Evolutionary conservation across 2,113 vertebrate genomes (phyloP), one percentile per base, ranked within the genome.

Genomic region (Chaetura pelagica): DNA sequence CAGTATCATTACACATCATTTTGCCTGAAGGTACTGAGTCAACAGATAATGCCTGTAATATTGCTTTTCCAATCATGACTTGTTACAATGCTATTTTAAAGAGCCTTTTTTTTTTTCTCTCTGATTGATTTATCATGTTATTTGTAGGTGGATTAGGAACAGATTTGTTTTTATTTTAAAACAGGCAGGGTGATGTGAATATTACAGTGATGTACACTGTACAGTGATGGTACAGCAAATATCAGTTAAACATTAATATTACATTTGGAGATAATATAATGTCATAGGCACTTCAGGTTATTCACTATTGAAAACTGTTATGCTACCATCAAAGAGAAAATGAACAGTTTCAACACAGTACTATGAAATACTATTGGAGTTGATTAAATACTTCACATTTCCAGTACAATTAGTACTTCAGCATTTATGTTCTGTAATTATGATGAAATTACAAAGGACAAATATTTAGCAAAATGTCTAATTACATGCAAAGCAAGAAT

Each of bases 61-160:
- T 77, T 95, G 85, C 61, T 94, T 95, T 96, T 96, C 90, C 88
- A 97, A 90, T 97, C 95, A 88, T 73, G 67, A 42, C 91, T 95
- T 90, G 61, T 94, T 95, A 79, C 84, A 96, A 95, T 95, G 76
- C 71, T 40, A 96, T 97, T 97, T 97, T 79, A 95, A 63, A 93
- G 69, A 85, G 90, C 76, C 1, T n/a, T 88, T 79, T 91, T 64
- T 87, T 66, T 55, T 87, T 66, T 55, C 22, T 34, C 73, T 89
- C 92, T 94, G 84, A 93, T 83, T 88, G 92, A 94, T 97, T 95
- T 96, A 73, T 87, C 64, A 64, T 96, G 30, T 86, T 93, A 79
- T 94, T 94, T 97, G 87, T 92, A 85, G 75, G 57, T 94, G 78
- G 89, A 96, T 97, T 94, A 96, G 72, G 64, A 89, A 49, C 51